Evolutionary conservation across 2,888 invertebrate species (phyloP).

Genomic region (Bimastos eiseni): DNA sequence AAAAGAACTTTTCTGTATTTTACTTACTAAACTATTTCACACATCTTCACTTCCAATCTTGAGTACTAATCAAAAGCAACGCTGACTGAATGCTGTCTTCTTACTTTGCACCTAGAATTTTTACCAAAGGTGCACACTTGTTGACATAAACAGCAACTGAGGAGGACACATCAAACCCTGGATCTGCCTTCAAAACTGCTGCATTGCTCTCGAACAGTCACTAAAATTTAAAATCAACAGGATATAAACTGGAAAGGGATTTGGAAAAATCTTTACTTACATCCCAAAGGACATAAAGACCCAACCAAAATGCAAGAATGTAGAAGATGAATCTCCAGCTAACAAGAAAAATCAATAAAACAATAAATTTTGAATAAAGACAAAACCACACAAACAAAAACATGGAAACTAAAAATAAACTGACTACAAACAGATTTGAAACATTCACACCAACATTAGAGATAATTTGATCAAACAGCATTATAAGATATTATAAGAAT

Average conservation of each 20-base stretch:
- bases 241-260: conserved; percentile 6
- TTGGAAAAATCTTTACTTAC: conserved; percentile 40
- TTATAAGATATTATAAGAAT: neutral
- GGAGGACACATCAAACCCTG: neutral
- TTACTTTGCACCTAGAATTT: neutral
- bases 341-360: conserved; percentile 13
- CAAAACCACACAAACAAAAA: neutral
- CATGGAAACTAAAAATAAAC: neutral
- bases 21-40: no score
- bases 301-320: conserved; percentile 41
- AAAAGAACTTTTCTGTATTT: no score
- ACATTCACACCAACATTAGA: neutral
- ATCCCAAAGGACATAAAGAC: conserved; percentile 42
- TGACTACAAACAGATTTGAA: neutral
- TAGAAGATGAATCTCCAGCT: conserved; percentile 47
- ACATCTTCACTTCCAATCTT: no score
- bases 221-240: neutral
- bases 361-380: conserved; percentile 19
- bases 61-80: neutral
- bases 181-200: neutral
- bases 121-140: neutral
- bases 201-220: neutral
- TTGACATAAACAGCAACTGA: neutral
- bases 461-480: neutral
- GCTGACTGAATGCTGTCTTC: neutral